phyloP scores from a whole-genome alignment of 2,888 invertebrate genomes.

The Quadroppia sp. region DNA sequence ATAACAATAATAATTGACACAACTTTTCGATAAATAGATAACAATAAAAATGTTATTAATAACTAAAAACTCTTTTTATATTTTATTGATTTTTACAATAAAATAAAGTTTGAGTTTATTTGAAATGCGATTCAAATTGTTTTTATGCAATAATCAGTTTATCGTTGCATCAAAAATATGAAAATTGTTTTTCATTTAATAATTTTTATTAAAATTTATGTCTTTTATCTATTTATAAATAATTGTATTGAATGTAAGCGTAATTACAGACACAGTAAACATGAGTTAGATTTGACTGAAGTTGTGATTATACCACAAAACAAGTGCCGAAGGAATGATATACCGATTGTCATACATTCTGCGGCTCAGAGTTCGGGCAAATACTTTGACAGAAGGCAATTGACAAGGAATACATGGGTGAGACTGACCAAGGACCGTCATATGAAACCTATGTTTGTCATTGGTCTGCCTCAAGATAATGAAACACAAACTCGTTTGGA shows the following conservation, averaged over 20 bases:
- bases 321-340: constrained; percentile 17
- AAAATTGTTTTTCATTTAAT: no score
- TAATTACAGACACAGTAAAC: constrained; percentile 31
- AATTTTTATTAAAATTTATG: no score
- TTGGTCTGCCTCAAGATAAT: constrained; percentile 35
- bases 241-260: not conserved
- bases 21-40: no score
- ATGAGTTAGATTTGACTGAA: constrained; percentile 32
- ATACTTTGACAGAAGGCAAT: constrained; percentile 34
- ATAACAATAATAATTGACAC: no score
- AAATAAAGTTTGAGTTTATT: no score
- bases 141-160: no score
- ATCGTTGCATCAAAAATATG: no score
- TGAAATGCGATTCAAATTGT: no score
- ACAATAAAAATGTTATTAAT: no score
- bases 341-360: constrained; percentile 40
- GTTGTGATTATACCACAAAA: constrained; percentile 26
- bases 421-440: constrained; percentile 6
- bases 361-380: constrained; percentile 36
- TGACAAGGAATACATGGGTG: constrained; percentile 36
- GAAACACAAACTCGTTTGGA: constrained; percentile 26
- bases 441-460: constrained; percentile 39
- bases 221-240: no score
- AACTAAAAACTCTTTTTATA: no score
- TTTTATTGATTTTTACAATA: no score